phyloP scores from a whole-genome alignment of 2,797 vertebrate species.

The Siniperca scherzeri region DNA sequence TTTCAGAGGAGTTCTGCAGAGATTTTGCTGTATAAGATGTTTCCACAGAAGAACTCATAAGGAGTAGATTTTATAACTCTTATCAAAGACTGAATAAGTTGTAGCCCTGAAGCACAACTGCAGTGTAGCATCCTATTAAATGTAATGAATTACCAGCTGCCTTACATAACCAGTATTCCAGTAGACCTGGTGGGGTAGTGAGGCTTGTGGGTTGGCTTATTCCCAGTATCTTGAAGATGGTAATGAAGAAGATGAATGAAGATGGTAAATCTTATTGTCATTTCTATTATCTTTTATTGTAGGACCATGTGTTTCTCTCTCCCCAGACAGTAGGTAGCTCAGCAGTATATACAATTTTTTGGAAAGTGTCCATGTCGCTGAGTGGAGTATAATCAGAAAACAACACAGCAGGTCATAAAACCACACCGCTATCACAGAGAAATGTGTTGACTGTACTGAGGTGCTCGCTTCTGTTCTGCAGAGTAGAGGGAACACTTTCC shows the following conservation, averaged over 20 bases:
- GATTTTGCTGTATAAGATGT: conserved; percentile 42
- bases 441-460: conserved; percentile 48
- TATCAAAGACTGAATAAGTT: conserved; percentile 67
- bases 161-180: conserved; percentile 55
- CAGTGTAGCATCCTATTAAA: conserved; percentile 73
- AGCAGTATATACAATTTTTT: conserved; percentile 69
- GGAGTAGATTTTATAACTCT: conserved; percentile 64
- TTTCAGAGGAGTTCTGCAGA: conserved; percentile 23
- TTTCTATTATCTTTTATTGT: conserved; percentile 83
- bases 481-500: conserved; percentile 51
- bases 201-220: conserved; percentile 54
- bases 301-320: conserved; percentile 71
- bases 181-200: conserved; percentile 45
- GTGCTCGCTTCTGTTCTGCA: conserved; percentile 48
- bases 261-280: conserved; percentile 82
- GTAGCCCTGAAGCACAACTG: conserved; percentile 60
- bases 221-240: conserved; percentile 62
- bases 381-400: conserved; percentile 74
- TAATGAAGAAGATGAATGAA: conserved; percentile 81
- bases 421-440: conserved; percentile 49
- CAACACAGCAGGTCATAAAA: conserved; percentile 77
- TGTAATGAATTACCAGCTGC: conserved; percentile 77
- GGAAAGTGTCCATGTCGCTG: conserved; percentile 66
- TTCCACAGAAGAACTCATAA: conserved; percentile 43
- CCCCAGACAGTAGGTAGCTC: conserved; percentile 68